A percentile compares a stretch with the other conserved stretches of the same genome.
Evolutionary conservation across 2,888 invertebrate species (phyloP).

Genomic region (Rotaria socialis): DNA sequence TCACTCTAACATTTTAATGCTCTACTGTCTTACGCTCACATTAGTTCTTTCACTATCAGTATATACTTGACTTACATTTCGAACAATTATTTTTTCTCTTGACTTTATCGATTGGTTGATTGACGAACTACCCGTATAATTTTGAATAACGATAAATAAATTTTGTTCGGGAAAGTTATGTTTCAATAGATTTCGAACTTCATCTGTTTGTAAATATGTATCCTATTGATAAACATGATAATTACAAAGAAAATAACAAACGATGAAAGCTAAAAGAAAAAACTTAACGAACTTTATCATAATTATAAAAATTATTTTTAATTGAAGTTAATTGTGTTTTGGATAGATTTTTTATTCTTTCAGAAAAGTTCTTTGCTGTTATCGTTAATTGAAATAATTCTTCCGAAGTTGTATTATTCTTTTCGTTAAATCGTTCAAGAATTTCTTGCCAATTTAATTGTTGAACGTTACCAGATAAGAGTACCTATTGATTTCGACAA

Average conservation of each 20-base stretch:
- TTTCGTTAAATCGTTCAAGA: not conserved
- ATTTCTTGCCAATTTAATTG: conserved; percentile 23
- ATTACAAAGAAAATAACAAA: not conserved
- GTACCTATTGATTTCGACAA: not conserved
- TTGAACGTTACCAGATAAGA: not conserved
- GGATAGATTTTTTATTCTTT: not conserved
- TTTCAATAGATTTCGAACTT: not conserved
- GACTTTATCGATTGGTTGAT: not conserved
- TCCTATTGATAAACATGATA: not conserved
- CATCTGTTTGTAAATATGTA: not conserved
- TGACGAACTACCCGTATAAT: not conserved
- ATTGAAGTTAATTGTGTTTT: not conserved
- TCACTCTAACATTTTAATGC: too few species aligned
- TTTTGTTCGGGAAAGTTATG: not conserved
- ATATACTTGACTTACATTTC: not conserved
- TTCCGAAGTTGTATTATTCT: not conserved
- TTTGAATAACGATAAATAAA: not conserved
- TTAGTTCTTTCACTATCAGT: too few species aligned
- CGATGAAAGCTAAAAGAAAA: not conserved
- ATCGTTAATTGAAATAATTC: not conserved
- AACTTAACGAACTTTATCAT: not conserved
- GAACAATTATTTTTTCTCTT: not conserved
- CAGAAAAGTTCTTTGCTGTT: conserved; percentile 1
- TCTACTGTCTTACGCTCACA: too few species aligned
- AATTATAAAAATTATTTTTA: not conserved